Evolutionary conservation across 2,113 vertebrate genomes (phyloP), one percentile per base, ranked within the genome.

Genomic region (Clarias magur): DNA sequence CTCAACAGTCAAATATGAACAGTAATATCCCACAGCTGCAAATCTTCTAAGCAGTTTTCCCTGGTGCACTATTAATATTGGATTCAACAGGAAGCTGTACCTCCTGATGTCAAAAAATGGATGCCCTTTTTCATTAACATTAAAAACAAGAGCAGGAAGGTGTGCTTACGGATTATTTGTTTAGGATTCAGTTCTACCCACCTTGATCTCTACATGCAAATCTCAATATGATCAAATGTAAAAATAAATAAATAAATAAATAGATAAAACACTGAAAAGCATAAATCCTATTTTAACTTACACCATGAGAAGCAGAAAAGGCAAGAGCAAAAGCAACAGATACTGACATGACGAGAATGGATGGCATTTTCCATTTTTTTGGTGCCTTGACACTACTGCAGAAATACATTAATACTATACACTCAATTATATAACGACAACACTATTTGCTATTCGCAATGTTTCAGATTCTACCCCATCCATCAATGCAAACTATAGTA

Each of bases 81-180:
- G 67, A 27, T 67, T 48, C 17, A 79, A 65, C 42, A 54, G 48
- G 10, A 57, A 48, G 27, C 21, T 56, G 12, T 85, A 34, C 3
- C 13, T 65, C 60, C 42, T 67, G 11, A 38, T 34, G 48, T 67
- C 42, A 80, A 56, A 80, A 56, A 80, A 16, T 92, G 92, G 91
- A 62, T 48, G 38, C 60, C 27, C 56, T 79, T 85, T 27, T 27
- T 48, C 6, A 8, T 27, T 27, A 78, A 54, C n/a, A 67, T 54
- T 63, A 78, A 15, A n/a, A 60, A 19, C 23, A 48, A 30, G 72
- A 59, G 34, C 56, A 53, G 16, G 8, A 56, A 68, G 79, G 4
- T 56, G 21, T 63, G 27, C 27, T 53, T 30, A 27, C 12, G 10
- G 15, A 70, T 80, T 42, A 27, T 54, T 27, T 42, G 6, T 38